phyloP scores from a whole-genome alignment of 2,888 invertebrate species.

The Agrotis exclamationis region DNA sequence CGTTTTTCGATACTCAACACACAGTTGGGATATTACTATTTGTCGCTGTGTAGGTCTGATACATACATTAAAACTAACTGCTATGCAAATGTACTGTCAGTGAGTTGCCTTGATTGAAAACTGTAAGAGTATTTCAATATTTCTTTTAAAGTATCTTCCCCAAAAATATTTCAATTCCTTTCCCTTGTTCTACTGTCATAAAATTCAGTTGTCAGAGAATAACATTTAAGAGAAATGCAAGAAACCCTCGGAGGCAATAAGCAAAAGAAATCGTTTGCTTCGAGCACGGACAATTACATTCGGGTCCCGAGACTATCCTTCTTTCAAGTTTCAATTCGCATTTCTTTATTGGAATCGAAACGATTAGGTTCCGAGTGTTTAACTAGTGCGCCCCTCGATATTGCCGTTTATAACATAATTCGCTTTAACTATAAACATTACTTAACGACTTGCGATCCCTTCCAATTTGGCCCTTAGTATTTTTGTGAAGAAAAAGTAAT shows the following conservation, averaged over 20 bases:
- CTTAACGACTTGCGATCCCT: conserved; percentile 51
- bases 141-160: conserved; percentile 24
- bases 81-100: conserved; percentile 13
- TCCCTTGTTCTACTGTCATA: conserved; percentile 74
- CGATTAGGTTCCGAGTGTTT: conserved; percentile 74
- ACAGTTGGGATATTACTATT: conserved; percentile 11
- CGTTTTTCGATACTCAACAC: conserved; percentile 42
- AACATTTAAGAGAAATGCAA: conserved; percentile 84
- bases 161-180: conserved; percentile 55
- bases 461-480: conserved; percentile 54
- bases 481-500: conserved; percentile 54
- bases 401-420: conserved; percentile 63
- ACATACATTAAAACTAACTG: background rate
- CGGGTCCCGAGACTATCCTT: conserved; percentile 79
- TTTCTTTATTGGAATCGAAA: conserved; percentile 83
- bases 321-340: conserved; percentile 85
- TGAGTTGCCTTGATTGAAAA: conserved; percentile 14
- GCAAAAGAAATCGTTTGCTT: conserved; percentile 85
- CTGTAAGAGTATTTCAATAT: background rate
- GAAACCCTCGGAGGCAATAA: conserved; percentile 83
- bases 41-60: background rate
- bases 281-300: conserved; percentile 84
- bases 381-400: conserved; percentile 71
- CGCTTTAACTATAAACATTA: conserved; percentile 61
- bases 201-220: conserved; percentile 83